Base-by-base conservation (phyloP, 2,888 invertebrate species). In the Diplolepis rosae region DNA sequence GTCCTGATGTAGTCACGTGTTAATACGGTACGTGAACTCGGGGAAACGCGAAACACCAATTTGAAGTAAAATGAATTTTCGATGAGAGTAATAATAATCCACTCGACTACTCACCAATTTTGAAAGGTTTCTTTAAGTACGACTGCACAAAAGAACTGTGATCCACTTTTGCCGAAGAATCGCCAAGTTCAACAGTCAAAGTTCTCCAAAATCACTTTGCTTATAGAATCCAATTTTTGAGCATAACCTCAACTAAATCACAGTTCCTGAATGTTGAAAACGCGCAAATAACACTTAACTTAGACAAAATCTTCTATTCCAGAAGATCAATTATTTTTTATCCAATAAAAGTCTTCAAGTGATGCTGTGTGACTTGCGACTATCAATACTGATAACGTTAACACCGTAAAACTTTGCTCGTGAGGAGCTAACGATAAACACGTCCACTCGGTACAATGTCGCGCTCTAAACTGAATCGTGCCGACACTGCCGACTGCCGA, bases 21-120 rank as follows among this genome's bases (percentile, higher is more conserved):
- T 45, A 45, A 45, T 45, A 15, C 45, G 45, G 18, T 9, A 45
- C 18, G 4, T 0, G 18, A 18, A 45, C 18, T 45, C 18, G 18
- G 45, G 18, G 45, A 22, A n/a, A 18, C 45, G 45, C 45, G 45
- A 18, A 45, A 45, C 18, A 18, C 45, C 32, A 32, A 32, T 7
- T 32, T 13, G 28, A 52, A 28, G 13, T n/a, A 4, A 35, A 61
- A 61, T 35, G 13, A 56, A 24, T n/a, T 18, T 39, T 13, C 6
- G 9, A 45, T 18, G 45, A 18, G 45, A 18, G 9, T 9, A 45
- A 18, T 15, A 15, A 54, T 3, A 39, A 61, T 39, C n/a, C 32
- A 32, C 32, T 32, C 4, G 32, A 52, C 18, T n/a, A 84, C 88
- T 88, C 82, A 88, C 88, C 88, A 88, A 88, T 87, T 76, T 84